Conservation (phyloP, 2,888 invertebrate genomes). For the Mythimna lalbum region DNA sequence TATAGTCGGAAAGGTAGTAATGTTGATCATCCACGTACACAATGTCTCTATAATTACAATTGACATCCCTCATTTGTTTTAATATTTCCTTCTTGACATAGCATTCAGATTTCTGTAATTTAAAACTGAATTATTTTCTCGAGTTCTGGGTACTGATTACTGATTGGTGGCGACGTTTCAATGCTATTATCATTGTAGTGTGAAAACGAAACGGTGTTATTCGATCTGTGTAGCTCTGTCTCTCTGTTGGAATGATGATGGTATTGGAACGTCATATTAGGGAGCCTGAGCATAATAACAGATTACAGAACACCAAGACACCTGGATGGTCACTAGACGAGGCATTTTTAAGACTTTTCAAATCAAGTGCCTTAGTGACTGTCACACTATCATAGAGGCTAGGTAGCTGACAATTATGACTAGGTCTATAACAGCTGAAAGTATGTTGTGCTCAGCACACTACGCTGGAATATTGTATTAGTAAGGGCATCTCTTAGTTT, state of each 20-base stretch:
- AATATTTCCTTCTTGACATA: slow-evolving; percentile 75
- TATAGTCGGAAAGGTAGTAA: slow-evolving; percentile 87
- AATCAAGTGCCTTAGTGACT: neutral
- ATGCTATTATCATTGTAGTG: neutral
- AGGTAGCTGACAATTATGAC: neutral
- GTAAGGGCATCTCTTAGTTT: too few relatives aligned
- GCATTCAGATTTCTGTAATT: slow-evolving; percentile 88
- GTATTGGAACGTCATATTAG: neutral
- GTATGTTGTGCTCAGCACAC: neutral
- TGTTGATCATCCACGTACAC: slow-evolving; percentile 92
- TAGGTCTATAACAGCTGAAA: neutral
- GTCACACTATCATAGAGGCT: neutral
- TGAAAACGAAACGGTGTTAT: neutral
- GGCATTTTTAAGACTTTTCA: neutral
- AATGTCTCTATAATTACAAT: slow-evolving; percentile 92
- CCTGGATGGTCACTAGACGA: neutral
- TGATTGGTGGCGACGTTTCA: neutral
- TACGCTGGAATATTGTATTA: neutral
- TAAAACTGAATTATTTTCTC: slow-evolving; percentile 17
- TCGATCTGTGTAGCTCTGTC: neutral
- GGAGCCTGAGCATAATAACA: neutral
- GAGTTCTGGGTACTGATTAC: neutral
- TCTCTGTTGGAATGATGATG: neutral
- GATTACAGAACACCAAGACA: neutral
- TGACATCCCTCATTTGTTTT: slow-evolving; percentile 74